Evolutionary conservation across 2,888 invertebrate genomes (phyloP), one percentile per base, ranked within the genome.

Genomic region (Tetheella fluctuosa): DNA sequence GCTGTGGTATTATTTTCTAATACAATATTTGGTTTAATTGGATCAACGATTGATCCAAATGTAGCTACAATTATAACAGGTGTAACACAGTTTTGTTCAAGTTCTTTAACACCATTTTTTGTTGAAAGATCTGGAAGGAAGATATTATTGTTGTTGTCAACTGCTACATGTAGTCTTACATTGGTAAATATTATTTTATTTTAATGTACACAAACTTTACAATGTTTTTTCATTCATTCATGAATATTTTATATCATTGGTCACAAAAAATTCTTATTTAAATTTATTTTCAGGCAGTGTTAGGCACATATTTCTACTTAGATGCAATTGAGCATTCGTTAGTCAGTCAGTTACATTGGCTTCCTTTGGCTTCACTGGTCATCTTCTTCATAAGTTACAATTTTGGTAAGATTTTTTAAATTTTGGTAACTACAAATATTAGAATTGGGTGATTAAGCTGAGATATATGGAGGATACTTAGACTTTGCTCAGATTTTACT

Each of bases 1-100:
- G 72, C 66, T 8, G 59, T 77, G 0, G 28, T 65, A 1, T 73
- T 76, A 12, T 79, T 70, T 58, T 61, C 69, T 1, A 73, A 74
- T 0, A 61, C 67, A 1, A 78, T 81, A 64, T 81, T 80, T 63
- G 64, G 74, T 5, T 30, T 71, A 5, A 76, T 80, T 17, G 74
- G 70, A 1, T 77, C 77, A 6, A 70, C 74, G 2, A 58, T 81
- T 23, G 58, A 65, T 7, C 68, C 79, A 0, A 59, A 76, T 57
- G 61, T 79, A 64, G 76, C 77, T 13, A 77, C 77, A 5, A 76
- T 79, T 8, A 61, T 76, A 12, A 73, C 79, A 28, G 76, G 73
- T 17, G 39, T 66, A 0, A 77, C 72, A 5, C 71, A 74, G 42
- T 25, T 78, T 4, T 30, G 67, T 15, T 69, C 74, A 0, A 74